Percentiles rank a stretch among this genome's conserved stretches.
Evolutionary conservation across 2,888 invertebrate genomes (phyloP).

Genomic region (Mythimna albipuncta): DNA sequence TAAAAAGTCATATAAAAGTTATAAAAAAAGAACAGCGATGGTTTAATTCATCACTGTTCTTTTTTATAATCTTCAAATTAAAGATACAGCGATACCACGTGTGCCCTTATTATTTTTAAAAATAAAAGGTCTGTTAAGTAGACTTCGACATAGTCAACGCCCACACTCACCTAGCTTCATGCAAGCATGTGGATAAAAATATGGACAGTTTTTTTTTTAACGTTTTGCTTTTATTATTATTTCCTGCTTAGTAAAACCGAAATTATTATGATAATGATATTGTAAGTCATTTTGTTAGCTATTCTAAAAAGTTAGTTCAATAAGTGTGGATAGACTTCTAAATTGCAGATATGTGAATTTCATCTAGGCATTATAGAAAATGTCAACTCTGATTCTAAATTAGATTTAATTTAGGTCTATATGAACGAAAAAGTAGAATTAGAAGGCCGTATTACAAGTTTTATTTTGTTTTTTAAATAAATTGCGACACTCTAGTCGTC

Average conservation of each 20-base stretch:
- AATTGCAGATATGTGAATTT: neutral
- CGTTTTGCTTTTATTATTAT: neutral
- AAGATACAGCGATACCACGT: neutral
- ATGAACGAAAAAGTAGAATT: neutral
- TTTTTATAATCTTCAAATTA: no score
- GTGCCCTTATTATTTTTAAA: neutral
- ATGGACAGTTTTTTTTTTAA: neutral
- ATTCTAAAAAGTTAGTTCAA: neutral
- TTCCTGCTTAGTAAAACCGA: neutral
- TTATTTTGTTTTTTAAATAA: neutral
- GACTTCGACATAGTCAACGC: neutral
- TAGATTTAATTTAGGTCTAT: neutral
- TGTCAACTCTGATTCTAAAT: neutral
- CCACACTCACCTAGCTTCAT: neutral
- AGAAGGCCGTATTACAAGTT: neutral
- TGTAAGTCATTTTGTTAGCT: slow-evolving; percentile 1
- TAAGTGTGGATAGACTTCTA: no score
- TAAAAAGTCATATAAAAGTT: no score
- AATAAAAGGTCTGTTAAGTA: neutral
- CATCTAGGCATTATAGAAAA: neutral
- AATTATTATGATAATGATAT: neutral
- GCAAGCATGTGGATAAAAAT: slow-evolving; percentile 1
- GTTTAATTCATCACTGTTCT: no score
- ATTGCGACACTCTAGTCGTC: neutral
- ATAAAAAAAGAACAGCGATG: no score